Percentiles rank a stretch among this genome's conserved stretches.
phyloP scores from a whole-genome alignment of 2,797 vertebrate species.

The Pyrrhura leucotis region DNA sequence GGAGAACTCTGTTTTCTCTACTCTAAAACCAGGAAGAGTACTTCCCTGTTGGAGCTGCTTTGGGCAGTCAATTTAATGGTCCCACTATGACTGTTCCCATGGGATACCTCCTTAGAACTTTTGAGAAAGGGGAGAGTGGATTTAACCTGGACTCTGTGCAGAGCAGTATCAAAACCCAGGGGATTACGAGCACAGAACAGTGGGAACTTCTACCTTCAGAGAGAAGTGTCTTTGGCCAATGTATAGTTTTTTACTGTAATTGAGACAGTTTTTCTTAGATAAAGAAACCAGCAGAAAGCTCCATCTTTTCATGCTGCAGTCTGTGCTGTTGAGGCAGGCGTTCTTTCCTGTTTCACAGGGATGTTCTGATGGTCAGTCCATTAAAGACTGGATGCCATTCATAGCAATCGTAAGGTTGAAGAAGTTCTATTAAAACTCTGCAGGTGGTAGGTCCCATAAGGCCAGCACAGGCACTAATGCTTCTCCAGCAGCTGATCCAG shows the following conservation, averaged over 20 bases:
- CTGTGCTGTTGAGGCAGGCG: not conserved
- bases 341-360: not conserved
- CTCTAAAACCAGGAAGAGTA: not conserved
- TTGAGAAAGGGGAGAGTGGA: not conserved
- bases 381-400: not conserved
- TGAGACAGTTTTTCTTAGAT: not conserved
- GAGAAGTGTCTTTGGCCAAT: not conserved
- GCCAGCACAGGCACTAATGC: not conserved
- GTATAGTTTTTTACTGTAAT: not conserved
- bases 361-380: not conserved
- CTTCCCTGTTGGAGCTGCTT: not conserved
- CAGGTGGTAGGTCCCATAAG: not conserved
- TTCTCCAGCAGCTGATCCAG: not conserved
- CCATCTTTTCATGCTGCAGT: not conserved
- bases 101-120: not conserved
- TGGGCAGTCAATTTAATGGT: not conserved
- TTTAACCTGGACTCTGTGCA: not conserved
- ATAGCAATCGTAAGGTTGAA: not conserved
- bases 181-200: not conserved
- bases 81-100: rapidly evolving
- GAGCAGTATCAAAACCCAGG: not conserved
- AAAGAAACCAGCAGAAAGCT: not conserved
- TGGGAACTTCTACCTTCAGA: not conserved
- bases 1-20: not conserved
- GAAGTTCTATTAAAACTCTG: not conserved